phyloP scores from a whole-genome alignment of 2,797 vertebrate species.

The Hydrophis major region DNA sequence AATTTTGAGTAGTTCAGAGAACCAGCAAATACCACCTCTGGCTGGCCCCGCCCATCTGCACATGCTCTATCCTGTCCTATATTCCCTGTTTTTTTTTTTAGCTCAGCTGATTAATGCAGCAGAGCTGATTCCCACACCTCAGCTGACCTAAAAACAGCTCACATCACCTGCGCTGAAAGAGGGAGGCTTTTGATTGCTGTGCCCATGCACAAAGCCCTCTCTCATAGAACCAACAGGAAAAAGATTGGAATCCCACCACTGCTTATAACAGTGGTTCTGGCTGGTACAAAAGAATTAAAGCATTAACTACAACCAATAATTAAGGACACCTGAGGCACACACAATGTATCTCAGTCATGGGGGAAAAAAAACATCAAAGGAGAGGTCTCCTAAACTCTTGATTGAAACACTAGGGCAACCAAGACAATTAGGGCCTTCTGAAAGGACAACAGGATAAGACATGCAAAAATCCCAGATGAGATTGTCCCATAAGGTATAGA shows the following conservation, averaged over 20 bases:
- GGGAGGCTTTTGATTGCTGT: too few species aligned
- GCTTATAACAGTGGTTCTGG: background rate
- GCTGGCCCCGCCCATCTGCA: too few species aligned
- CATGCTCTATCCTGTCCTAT: too few species aligned
- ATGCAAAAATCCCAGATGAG: background rate
- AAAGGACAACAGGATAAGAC: background rate
- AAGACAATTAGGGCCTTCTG: background rate
- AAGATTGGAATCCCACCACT: too few species aligned
- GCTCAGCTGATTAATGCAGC: too few species aligned
- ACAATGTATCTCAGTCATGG: background rate
- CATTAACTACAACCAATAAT: background rate
- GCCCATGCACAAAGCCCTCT: accelerated
- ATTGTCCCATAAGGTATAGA: background rate
- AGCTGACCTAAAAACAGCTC: too few species aligned
- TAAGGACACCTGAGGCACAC: background rate
- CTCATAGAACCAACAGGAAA: too few species aligned
- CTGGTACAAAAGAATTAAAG: background rate
- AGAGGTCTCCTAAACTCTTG: background rate
- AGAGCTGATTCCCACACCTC: too few species aligned
- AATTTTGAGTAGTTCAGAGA: too few species aligned
- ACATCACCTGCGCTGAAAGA: too few species aligned
- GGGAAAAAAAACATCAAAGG: background rate
- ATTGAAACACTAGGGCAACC: background rate
- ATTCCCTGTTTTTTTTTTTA: too few species aligned
- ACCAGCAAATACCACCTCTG: too few species aligned